Percentiles rank a stretch among this genome's conserved stretches.
These are phyloP conservation scores for Dinocampus coccinellae DNA, from an alignment of 2,888 invertebrate genomes.

Conservation along the genomic window DNA sequence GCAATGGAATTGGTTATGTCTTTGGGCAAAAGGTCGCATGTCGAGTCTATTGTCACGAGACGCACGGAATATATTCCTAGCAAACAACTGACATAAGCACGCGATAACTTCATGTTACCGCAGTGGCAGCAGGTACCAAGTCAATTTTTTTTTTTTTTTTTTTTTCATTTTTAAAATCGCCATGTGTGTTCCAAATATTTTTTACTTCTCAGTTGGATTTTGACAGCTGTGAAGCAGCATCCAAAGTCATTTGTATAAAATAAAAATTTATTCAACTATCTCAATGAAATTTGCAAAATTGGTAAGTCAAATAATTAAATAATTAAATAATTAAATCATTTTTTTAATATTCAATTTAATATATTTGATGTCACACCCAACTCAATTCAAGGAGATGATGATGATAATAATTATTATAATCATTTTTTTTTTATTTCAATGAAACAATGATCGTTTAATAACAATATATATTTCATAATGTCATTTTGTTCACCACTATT, in stretches of 20 bases:
- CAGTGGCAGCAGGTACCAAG: conserved; percentile 54
- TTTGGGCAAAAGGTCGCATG: conserved; percentile 46
- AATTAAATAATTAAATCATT: too few species aligned
- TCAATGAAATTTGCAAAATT: not conserved
- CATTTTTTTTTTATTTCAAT: too few species aligned
- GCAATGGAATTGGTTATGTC: conserved; percentile 50
- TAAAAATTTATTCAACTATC: not conserved
- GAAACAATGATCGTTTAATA: not conserved
- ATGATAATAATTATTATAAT: too few species aligned
- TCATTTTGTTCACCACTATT: conserved; percentile 52
- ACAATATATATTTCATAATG: conserved; percentile 35
- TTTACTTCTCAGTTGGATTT: not conserved
- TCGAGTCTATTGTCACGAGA: conserved; percentile 63
- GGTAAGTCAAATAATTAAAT: not conserved
- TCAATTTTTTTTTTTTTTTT: not conserved
- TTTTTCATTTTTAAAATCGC: not conserved
- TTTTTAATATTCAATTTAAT: not conserved
- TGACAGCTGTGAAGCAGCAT: not conserved
- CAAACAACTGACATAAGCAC: conserved; percentile 60
- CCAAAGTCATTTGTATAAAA: not conserved
- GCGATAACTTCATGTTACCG: conserved; percentile 57
- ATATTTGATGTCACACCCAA: not conserved
- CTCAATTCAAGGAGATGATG: not conserved
- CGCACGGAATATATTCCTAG: conserved; percentile 57
- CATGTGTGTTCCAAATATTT: not conserved